Percentiles rank a stretch among this genome's conserved stretches.
Conservation (phyloP, 2,113 vertebrate species). For the Oxyura jamaicensis region DNA sequence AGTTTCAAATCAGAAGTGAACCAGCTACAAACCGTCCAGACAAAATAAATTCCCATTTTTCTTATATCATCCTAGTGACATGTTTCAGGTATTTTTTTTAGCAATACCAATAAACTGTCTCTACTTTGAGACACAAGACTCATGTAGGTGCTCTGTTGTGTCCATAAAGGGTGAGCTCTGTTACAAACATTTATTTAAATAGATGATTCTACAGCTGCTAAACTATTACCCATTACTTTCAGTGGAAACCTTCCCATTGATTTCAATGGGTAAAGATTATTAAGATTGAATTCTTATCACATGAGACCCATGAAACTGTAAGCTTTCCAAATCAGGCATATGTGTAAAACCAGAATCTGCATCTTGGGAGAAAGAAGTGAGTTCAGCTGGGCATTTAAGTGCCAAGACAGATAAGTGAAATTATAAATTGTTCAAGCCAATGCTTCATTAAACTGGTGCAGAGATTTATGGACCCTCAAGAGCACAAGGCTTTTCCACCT, state of each 20-base stretch:
- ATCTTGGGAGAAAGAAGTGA: constrained; percentile 23
- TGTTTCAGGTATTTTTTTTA: not conserved
- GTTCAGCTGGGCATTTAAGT: constrained; percentile 41
- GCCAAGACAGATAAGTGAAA: constrained; percentile 40
- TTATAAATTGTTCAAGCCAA: not conserved
- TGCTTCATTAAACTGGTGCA: constrained; percentile 18
- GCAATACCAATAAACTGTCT: not conserved
- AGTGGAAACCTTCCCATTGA: not conserved
- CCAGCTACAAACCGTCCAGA: not conserved
- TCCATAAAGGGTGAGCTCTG: not conserved
- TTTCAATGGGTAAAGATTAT: constrained; percentile 12
- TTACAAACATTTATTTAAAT: not conserved
- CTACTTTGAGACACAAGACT: not conserved
- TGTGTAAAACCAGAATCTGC: constrained; percentile 33
- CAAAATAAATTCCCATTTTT: not conserved
- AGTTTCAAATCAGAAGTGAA: not conserved
- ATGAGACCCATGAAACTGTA: not conserved
- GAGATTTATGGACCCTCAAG: constrained; percentile 49
- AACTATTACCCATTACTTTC: not conserved
- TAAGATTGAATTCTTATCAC: constrained; percentile 5
- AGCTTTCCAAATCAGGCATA: constrained; percentile 37
- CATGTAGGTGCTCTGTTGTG: not conserved
- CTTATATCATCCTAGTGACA: not conserved
- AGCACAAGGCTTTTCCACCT: not conserved
- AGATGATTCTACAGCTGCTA: not conserved